Evolutionary conservation across 2,888 invertebrate genomes (phyloP).

Genomic region (Exephanes ischioxanthus): DNA sequence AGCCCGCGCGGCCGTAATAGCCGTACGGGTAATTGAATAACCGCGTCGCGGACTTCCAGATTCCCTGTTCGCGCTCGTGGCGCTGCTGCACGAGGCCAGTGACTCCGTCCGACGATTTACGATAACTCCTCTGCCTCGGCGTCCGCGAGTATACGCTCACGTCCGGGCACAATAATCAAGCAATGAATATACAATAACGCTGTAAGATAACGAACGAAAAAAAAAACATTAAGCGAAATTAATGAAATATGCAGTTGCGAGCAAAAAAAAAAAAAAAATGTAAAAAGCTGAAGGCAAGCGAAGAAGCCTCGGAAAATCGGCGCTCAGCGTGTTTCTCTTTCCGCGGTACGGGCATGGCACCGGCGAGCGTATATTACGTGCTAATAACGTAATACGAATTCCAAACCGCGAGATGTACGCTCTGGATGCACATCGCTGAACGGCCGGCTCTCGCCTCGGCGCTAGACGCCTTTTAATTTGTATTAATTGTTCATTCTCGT

Average conservation of each 20-base stretch:
- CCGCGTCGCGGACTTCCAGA: conserved; percentile 52
- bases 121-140: conserved; percentile 15
- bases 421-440: conserved; percentile 77
- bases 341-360: conserved; percentile 1
- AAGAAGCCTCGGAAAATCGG: conserved; percentile 26
- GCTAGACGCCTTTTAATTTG: conserved; percentile 68
- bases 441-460: conserved; percentile 42
- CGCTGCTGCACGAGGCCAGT: conserved; percentile 54
- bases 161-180: conserved; percentile 9
- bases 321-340: conserved; percentile 23
- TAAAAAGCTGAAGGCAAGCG: background rate
- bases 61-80: conserved; percentile 51
- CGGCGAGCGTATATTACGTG: conserved; percentile 35
- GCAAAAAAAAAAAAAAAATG: background rate
- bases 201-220: conserved; percentile 18
- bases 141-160: conserved; percentile 6
- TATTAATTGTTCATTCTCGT: conserved; percentile 70
- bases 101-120: conserved; percentile 31
- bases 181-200: conserved; percentile 23
- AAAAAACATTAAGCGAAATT: conserved; percentile 4
- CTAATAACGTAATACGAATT: conserved; percentile 43
- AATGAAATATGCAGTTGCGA: conserved; percentile 23
- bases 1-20: conserved; percentile 34
- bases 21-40: conserved; percentile 53
- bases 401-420: conserved; percentile 14